Conservation (phyloP, 30 jellyfish, hydroid and myxozoan genomes). For the Pelagia noctiluca region DNA sequence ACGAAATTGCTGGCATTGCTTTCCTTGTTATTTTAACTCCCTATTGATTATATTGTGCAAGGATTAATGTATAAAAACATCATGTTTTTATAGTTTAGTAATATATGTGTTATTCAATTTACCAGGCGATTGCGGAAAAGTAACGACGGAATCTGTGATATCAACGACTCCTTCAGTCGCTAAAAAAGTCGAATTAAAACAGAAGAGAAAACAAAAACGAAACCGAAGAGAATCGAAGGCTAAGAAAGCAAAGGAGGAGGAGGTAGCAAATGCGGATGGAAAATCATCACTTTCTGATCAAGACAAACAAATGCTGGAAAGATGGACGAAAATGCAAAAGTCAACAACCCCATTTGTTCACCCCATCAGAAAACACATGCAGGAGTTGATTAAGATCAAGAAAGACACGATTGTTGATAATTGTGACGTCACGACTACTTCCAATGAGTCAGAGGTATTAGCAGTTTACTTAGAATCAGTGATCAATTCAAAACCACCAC, state of each 20-base stretch:
- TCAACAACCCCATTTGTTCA: conserved; percentile 87
- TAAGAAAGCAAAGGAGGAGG: conserved; percentile 41
- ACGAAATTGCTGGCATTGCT: background rate
- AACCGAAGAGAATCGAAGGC: conserved; percentile 41
- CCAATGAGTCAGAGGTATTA: conserved; percentile 7
- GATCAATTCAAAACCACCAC: too few relatives aligned
- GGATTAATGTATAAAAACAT: too few relatives aligned
- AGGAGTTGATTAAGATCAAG: conserved; percentile 74
- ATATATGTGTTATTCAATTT: background rate
- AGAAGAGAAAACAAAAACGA: conserved; percentile 72
- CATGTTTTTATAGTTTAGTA: too few relatives aligned
- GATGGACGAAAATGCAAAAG: conserved; percentile 97
- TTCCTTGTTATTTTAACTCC: background rate
- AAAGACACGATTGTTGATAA: conserved; percentile 33
- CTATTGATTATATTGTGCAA: background rate
- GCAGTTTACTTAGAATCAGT: too few relatives aligned
- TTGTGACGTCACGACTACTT: conserved; percentile 7
- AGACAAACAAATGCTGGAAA: conserved; percentile 79
- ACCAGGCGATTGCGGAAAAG: conserved; percentile 28
- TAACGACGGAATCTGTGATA: conserved; percentile 47
- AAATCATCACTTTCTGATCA: conserved; percentile 58
- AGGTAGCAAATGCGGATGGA: conserved; percentile 22
- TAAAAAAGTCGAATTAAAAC: conserved; percentile 45
- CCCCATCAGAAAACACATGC: conserved; percentile 96
- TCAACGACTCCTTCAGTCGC: conserved; percentile 39